Conservation (phyloP, 2,888 invertebrate genomes). For the Patella pellucida region DNA sequence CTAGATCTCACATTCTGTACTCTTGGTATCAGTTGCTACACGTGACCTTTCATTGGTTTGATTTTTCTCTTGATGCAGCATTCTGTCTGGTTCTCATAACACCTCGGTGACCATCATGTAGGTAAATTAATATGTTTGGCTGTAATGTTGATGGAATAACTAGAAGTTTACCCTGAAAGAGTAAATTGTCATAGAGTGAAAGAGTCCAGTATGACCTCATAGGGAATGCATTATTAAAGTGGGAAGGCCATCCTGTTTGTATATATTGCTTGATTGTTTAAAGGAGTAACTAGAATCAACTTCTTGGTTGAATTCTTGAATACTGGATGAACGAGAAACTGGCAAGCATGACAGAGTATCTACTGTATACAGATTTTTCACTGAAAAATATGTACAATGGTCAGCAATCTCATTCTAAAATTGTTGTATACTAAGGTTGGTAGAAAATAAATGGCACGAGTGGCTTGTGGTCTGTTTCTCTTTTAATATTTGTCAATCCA, state of each 20-base stretch:
- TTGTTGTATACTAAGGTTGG: background rate
- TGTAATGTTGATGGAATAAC: background rate
- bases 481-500: background rate
- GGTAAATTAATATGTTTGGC: background rate
- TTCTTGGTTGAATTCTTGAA: no score
- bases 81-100: background rate
- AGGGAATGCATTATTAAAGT: background rate
- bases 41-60: no score
- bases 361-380: constrained; percentile 23
- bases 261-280: background rate
- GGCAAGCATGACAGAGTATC: constrained; percentile 13
- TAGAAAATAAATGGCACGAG: background rate
- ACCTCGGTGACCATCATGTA: constrained; percentile 21
- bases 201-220: background rate
- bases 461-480: background rate
- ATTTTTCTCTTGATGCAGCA: background rate
- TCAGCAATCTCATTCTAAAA: background rate
- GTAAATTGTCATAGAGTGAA: background rate
- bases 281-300: background rate
- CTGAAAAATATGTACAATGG: constrained; percentile 5
- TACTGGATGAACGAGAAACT: background rate
- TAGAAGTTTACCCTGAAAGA: background rate
- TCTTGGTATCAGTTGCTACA: no score
- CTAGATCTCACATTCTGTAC: no score
- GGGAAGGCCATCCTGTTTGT: background rate